phyloP scores from a whole-genome alignment of 2,113 vertebrate genomes.

The Dicrurus megarhynchus region DNA sequence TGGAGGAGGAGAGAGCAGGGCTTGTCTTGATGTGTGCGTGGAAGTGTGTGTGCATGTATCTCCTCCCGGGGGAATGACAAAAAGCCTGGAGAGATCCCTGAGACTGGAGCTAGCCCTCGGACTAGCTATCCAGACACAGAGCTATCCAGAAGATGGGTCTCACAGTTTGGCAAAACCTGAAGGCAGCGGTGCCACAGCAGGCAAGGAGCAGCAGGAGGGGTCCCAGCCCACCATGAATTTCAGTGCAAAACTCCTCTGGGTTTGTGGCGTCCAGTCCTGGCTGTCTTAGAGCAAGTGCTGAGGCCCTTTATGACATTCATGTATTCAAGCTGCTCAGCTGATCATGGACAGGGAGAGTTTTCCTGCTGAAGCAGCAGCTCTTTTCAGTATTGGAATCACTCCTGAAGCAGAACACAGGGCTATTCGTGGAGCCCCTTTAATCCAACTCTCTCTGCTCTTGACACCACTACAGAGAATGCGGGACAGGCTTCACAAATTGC shows the following conservation, averaged over 20 bases:
- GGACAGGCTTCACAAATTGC: background rate
- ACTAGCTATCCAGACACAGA: background rate
- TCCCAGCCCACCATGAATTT: fast-evolving
- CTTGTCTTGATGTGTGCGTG: background rate
- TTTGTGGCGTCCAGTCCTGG: background rate
- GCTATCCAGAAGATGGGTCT: background rate
- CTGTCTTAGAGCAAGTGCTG: background rate
- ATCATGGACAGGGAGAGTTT: background rate
- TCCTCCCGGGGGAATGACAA: background rate
- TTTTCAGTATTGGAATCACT: background rate
- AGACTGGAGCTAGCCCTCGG: fast-evolving
- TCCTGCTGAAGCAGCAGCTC: background rate
- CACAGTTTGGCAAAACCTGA: background rate
- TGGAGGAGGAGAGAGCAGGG: background rate
- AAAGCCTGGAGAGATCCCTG: background rate
- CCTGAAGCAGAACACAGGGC: background rate
- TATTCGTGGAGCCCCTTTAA: background rate
- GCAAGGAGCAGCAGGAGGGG: background rate
- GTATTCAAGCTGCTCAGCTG: background rate
- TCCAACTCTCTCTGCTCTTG: background rate
- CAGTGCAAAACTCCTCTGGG: background rate
- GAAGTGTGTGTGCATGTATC: background rate
- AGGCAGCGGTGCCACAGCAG: background rate
- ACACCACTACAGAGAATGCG: background rate
- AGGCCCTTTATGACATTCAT: background rate